Evolutionary conservation across 2,113 vertebrate species (phyloP), one percentile per base, ranked within the genome.

Genomic region (Ceyx cyanopectus): DNA sequence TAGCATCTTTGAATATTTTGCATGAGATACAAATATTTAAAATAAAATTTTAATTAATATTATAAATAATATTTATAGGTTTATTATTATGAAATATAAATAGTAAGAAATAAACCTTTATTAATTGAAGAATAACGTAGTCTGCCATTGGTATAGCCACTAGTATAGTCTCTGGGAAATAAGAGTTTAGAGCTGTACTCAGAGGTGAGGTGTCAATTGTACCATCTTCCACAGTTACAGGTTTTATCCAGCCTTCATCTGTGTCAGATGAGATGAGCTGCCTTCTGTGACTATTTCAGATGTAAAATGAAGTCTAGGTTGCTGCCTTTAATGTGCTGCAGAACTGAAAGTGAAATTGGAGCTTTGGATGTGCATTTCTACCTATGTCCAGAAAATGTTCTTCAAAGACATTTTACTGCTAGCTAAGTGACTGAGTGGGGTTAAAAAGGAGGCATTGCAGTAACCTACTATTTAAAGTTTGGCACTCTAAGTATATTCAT

Each of bases 381-480:
- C 32, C 45, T 67, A 24, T 0, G 1, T 51, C 56, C 27, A 40
- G 54, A 76, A 30, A 8, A 8, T 6, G 23, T 81, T 53, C 61
- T 61, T 20, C 56, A n/a, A 51, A 78, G 61, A 34, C 50, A 23
- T 13, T 27, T 46, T 69, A 12, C 32, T 87, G 58, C 54, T 87
- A 57, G 41, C 53, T 24, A 45, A 76, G 34, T 58, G 53, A 63
- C 77, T 68, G n/a, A 84, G 37, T 50, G 50, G 85, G 85, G 90
- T 95, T 95, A 92, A 89, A 87, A 79, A 91, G 37, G 41, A 95
- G 72, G 88, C 65, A 94, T 91, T 90, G 51, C 85, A 90, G 34
- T 67, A 95, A 91, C 92, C 93, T 95, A 86, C 56, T 90, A 92
- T 95, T 95, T 94, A 70, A 65, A 91, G n/a, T 63, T 72, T 94